Evolutionary conservation across 2,888 invertebrate genomes (phyloP).

Genomic region (Spisula subtruncata): DNA sequence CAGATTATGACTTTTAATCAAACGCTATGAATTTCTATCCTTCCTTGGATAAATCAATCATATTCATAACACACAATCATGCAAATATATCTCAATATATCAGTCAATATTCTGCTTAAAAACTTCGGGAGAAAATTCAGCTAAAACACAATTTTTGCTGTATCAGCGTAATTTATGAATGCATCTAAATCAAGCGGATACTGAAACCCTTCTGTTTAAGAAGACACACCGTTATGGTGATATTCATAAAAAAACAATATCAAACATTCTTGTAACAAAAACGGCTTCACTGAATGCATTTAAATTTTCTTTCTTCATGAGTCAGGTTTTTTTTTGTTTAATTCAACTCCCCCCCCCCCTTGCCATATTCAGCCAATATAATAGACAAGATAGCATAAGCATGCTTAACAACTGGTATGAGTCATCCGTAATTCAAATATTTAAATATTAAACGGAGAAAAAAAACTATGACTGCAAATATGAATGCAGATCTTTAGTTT

Average conservation of each 20-base stretch:
- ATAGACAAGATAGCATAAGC: constrained; percentile 22
- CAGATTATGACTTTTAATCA: neutral
- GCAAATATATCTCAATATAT: too few relatives aligned
- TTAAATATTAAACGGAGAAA: constrained; percentile 38
- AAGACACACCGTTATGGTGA: neutral
- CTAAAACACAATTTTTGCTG: neutral
- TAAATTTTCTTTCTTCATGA: neutral
- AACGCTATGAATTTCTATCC: neutral
- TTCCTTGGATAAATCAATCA: neutral
- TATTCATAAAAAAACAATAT: neutral
- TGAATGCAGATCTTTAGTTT: constrained; percentile 8
- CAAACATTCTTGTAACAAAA: neutral
- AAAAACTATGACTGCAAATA: neutral
- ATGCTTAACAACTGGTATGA: neutral
- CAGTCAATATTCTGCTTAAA: neutral
- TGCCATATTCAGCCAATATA: neutral
- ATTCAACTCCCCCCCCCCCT: neutral
- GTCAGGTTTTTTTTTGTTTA: neutral
- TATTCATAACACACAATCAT: neutral
- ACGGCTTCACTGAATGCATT: neutral
- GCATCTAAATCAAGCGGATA: neutral
- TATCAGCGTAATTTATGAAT: neutral
- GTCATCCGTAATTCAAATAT: constrained; percentile 65
- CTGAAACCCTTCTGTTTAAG: neutral
- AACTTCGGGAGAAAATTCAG: neutral